These are phyloP conservation scores for Sterrhoptilus dennistouni DNA, from an alignment of 2,113 vertebrate genomes.

Conservation along the genomic window DNA sequence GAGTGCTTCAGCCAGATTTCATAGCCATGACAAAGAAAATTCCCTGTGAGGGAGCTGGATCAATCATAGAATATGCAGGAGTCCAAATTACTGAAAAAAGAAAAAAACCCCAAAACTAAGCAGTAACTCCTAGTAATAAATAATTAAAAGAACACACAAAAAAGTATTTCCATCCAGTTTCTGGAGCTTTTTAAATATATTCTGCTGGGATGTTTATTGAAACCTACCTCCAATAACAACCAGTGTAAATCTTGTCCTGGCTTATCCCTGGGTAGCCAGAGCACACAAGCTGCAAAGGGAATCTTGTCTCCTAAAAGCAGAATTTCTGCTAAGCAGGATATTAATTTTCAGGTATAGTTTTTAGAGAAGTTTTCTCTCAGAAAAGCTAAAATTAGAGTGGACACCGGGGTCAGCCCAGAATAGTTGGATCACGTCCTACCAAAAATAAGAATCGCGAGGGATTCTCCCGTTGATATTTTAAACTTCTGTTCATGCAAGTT, in stretches of 20 bases:
- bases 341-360: neutral
- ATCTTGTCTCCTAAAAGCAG: neutral
- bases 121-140: neutral
- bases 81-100: neutral
- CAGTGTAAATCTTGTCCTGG: neutral
- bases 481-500: conserved; percentile 40
- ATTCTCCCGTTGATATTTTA: conserved; percentile 41
- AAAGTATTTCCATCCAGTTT: neutral
- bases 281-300: neutral
- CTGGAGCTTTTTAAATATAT: neutral
- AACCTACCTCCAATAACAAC: neutral
- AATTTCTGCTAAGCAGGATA: neutral
- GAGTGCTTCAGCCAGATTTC: neutral
- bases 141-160: neutral
- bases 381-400: conserved; percentile 1
- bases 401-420: neutral
- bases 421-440: conserved; percentile 4
- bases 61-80: neutral
- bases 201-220: neutral
- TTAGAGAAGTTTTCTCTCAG: neutral
- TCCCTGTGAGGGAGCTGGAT: neutral
- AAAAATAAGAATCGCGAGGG: neutral
- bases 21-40: neutral
- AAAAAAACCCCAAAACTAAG: neutral
- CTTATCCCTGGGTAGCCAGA: neutral